Base-by-base conservation (phyloP, 1,140 invertebrate genomes). In the Zeugodacus cucurbitae region DNA sequence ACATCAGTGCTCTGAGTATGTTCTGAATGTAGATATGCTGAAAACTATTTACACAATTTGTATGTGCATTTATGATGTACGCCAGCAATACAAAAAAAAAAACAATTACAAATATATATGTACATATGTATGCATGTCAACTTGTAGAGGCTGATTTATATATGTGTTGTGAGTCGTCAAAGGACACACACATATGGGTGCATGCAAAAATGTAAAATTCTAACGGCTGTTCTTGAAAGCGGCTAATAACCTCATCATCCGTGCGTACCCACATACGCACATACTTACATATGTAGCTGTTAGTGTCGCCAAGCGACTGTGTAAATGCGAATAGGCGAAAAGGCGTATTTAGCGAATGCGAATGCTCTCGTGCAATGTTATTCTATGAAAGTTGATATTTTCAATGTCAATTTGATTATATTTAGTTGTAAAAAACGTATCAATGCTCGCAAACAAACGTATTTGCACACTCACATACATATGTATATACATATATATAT, bases 321-420 rank as follows among this genome's bases (percentile, higher is more conserved):
- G 74, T 41, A 82, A 37, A n/a, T 82, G 74, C 74, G 41, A 82
- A 82, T 48, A 82, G 74, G 74, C 74, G 37, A 82, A 82, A 48
- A 82, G 41, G 74, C 74, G 70, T 37, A 74, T 74, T 34, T 74
- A 20, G 37, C 70, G 74, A 82, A 82, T 82, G 74, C 74, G 74
- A 82, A 82, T 82, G 74, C 37, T 82, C 74, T 82, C 74, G 41
- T 82, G 11, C 74, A 82, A 82, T 82, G 74, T 82, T 82, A 82
- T 82, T 82, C 74, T 82, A 82, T 82, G 74, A 82, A 82, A 82
- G 74, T 82, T 82, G 74, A 82, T 82, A 82, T 82, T 82, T 82
- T 82, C 74, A 82, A 82, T 41, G 74, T 41, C 74, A 82, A 82
- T 82, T 82, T 82, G 74, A 82, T 82, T 82, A 82, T 82, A 82